Evolutionary conservation across 2,888 invertebrate genomes (phyloP).

Genomic region (Cheilosia soror): DNA sequence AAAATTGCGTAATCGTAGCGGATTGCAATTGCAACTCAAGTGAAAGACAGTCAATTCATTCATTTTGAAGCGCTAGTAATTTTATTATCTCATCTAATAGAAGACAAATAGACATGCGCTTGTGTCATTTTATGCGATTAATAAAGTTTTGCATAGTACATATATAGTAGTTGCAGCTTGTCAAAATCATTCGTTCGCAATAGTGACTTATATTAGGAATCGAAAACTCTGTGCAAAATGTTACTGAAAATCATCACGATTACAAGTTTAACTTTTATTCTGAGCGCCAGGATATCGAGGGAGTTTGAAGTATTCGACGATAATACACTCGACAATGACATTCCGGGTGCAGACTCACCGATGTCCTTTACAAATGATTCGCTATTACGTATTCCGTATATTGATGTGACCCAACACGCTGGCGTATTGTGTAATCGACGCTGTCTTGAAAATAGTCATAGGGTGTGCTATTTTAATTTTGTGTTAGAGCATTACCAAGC

Average conservation of each 20-base stretch:
- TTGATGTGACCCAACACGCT: slow-evolving; percentile 71
- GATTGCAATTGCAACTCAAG: slow-evolving; percentile 29
- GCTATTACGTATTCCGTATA: slow-evolving; percentile 19
- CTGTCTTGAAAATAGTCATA: slow-evolving; percentile 76
- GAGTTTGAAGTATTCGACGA: slow-evolving; percentile 13
- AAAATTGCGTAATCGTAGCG: slow-evolving; percentile 35
- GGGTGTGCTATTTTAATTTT: slow-evolving; percentile 83
- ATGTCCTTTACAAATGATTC: background rate
- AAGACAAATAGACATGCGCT: slow-evolving; percentile 30
- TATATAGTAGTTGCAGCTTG: slow-evolving; percentile 13
- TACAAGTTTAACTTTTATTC: background rate
- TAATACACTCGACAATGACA: slow-evolving; percentile 22
- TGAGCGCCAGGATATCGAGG: background rate
- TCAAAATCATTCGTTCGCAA: slow-evolving; percentile 29
- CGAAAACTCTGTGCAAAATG: background rate
- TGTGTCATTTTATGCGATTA: slow-evolving; percentile 29
- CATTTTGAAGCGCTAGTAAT: slow-evolving; percentile 1
- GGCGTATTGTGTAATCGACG: slow-evolving; percentile 80
- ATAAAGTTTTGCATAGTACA: slow-evolving; percentile 3
- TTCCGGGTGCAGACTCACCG: background rate
- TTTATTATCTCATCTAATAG: slow-evolving; percentile 13
- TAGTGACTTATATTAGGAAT: background rate
- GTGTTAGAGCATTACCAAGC: slow-evolving; percentile 83
- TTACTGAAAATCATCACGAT: background rate
- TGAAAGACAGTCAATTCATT: slow-evolving; percentile 50